phyloP scores from a whole-genome alignment of 2,888 invertebrate species.

The Chaetogeoica ovagalla region DNA sequence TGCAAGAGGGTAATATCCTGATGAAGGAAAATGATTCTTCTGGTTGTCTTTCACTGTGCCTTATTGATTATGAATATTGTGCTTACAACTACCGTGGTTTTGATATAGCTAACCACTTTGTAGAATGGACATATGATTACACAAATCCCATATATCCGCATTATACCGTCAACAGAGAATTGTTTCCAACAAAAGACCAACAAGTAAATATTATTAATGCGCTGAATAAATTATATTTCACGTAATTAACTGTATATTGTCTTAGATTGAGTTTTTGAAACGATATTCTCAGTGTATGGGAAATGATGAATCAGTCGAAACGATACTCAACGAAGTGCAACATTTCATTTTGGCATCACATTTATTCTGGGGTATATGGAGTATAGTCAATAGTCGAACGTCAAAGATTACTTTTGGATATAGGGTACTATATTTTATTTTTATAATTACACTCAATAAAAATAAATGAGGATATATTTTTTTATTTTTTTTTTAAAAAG shows the following conservation, averaged over 20 bases:
- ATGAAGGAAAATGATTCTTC: slow-evolving; percentile 59
- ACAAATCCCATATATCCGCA: slow-evolving; percentile 76
- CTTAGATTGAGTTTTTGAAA: slow-evolving; percentile 61
- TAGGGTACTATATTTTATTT: slow-evolving; percentile 67
- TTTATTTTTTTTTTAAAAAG: no score
- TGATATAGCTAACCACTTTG: slow-evolving; percentile 92
- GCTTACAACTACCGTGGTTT: slow-evolving; percentile 92
- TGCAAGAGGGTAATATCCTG: slow-evolving; percentile 85
- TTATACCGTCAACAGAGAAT: slow-evolving; percentile 70
- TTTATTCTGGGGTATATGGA: slow-evolving; percentile 94
- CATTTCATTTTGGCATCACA: slow-evolving; percentile 86
- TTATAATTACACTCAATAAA: background rate
- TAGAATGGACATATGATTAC: slow-evolving; percentile 91
- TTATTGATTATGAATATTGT: slow-evolving; percentile 94
- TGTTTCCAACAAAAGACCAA: slow-evolving; percentile 77
- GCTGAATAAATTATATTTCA: background rate
- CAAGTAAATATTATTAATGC: slow-evolving; percentile 65
- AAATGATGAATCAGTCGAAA: slow-evolving; percentile 56
- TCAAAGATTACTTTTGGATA: slow-evolving; percentile 93
- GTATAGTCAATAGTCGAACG: slow-evolving; percentile 81
- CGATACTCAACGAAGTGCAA: slow-evolving; percentile 74
- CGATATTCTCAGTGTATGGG: slow-evolving; percentile 58
- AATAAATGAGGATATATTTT: background rate
- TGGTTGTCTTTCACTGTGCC: slow-evolving; percentile 68
- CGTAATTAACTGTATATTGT: slow-evolving; percentile 23